Evolutionary conservation across 64 coral and sea anemone genomes (phyloP).

Genomic region (Porites lutea): DNA sequence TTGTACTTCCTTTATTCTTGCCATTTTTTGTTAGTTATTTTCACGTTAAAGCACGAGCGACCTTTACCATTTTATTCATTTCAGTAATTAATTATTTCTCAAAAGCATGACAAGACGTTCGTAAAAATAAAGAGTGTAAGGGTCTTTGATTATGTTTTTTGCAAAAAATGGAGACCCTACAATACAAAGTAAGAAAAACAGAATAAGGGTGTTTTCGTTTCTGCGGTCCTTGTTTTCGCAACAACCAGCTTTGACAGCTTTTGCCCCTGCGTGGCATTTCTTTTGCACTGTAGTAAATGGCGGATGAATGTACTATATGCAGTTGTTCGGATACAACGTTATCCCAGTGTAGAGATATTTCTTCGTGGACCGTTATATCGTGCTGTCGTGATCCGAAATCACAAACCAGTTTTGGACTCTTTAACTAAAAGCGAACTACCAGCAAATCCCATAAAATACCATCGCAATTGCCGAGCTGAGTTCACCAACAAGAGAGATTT

Average conservation of each 20-base stretch:
- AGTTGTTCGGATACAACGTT: slow-evolving; percentile 25
- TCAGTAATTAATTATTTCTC: too few species aligned
- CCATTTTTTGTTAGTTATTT: too few species aligned
- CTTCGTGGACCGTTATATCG: slow-evolving; percentile 44
- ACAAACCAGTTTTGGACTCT: slow-evolving; percentile 38
- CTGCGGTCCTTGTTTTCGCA: background rate
- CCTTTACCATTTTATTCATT: too few species aligned
- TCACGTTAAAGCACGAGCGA: too few species aligned
- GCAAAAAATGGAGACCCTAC: too few species aligned
- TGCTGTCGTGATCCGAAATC: slow-evolving; percentile 25
- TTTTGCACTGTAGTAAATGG: background rate
- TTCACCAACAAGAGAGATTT: slow-evolving; percentile 79
- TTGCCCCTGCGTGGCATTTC: background rate
- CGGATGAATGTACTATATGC: slow-evolving; percentile 41
- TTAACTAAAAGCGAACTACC: slow-evolving; percentile 72
- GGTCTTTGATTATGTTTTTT: too few species aligned
- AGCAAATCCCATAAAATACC: slow-evolving; percentile 63
- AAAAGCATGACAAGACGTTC: too few species aligned
- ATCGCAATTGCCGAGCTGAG: slow-evolving; percentile 59
- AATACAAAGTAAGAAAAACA: background rate
- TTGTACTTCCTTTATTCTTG: too few species aligned
- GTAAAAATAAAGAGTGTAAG: too few species aligned
- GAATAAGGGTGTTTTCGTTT: too few species aligned
- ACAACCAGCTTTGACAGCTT: background rate
- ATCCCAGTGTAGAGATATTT: slow-evolving; percentile 38